Conservation (phyloP, 2,113 vertebrate genomes). For the Lichenostomus cassidix region DNA sequence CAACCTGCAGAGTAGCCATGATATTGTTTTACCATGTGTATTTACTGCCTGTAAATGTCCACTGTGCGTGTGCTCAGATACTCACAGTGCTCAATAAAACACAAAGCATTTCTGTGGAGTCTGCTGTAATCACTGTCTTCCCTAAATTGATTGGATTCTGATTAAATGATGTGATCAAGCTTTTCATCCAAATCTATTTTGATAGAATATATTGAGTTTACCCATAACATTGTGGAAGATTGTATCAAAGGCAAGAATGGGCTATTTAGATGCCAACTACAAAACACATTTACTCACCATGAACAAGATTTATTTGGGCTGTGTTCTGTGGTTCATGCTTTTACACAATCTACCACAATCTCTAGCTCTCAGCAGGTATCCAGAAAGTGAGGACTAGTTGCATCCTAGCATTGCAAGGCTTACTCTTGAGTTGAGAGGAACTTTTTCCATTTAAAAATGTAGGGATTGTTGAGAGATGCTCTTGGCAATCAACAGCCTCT, state of each 20-base stretch:
- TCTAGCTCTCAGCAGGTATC: background rate
- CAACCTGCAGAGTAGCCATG: background rate
- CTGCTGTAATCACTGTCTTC: background rate
- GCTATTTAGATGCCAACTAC: background rate
- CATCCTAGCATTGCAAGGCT: background rate
- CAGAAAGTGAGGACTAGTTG: background rate
- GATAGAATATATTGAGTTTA: background rate
- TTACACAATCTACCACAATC: background rate
- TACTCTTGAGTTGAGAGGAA: background rate
- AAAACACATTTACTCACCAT: slow-evolving; percentile 2
- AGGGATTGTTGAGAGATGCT: background rate
- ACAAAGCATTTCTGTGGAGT: background rate
- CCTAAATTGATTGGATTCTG: background rate
- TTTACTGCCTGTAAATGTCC: background rate
- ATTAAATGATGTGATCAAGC: slow-evolving; percentile 6
- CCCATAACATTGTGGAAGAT: background rate
- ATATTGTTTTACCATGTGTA: background rate
- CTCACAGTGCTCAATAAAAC: background rate
- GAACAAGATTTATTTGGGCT: slow-evolving; percentile 28
- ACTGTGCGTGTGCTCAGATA: background rate
- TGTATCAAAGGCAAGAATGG: background rate
- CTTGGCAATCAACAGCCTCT: background rate
- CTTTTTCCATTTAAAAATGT: background rate
- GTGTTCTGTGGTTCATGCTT: slow-evolving; percentile 4
- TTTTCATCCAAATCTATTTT: slow-evolving; percentile 20